Base-by-base conservation (phyloP, 2,888 invertebrate genomes). In the Alloscopus bannaensis region DNA sequence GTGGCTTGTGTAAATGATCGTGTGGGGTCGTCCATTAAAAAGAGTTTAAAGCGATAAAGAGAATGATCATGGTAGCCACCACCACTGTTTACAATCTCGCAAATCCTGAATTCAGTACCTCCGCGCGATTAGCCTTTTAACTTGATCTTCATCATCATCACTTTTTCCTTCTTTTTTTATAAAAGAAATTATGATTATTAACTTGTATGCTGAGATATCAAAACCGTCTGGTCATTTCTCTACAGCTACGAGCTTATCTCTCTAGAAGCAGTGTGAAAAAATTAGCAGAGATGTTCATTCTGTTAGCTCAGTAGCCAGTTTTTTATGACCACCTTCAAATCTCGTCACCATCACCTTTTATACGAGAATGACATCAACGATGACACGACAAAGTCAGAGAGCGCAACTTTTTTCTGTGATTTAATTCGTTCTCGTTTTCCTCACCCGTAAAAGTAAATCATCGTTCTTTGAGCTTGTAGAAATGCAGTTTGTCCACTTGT, bases 351-450 rank as follows among this genome's bases (percentile, higher is more conserved):
- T 47, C 47, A 47, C 11, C 18, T 47, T 13, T n/a, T n/a, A n/a
- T n/a, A n/a, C n/a, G 47, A 36, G 36, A 71, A 71, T 71, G 71
- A 71, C 71, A 71, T 71, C 71, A 71, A n/a, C 40, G 71, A 59
- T 70, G 59, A 71, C 60, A 71, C 26, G 62, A 62, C 62, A 36
- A 62, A 50, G 60, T 62, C 50, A 50, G n/a, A n/a, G n/a, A n/a
- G n/a, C n/a, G 50, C 50, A 47, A 50, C 50, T 71, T 71, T 71
- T 71, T 13, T n/a, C n/a, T n/a, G n/a, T n/a, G n/a, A n/a, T n/a
- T n/a, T n/a, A n/a, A n/a, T n/a, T n/a, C n/a, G n/a, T n/a, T n/a
- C n/a, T n/a, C n/a, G n/a, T n/a, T n/a, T n/a, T n/a, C n/a, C n/a
- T n/a, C n/a, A n/a, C n/a, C n/a, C n/a, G n/a, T n/a, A n/a, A n/a